Base-by-base conservation (phyloP, 35 echinoderm and acorn worm genomes). In the Lytechinus variegatus region DNA sequence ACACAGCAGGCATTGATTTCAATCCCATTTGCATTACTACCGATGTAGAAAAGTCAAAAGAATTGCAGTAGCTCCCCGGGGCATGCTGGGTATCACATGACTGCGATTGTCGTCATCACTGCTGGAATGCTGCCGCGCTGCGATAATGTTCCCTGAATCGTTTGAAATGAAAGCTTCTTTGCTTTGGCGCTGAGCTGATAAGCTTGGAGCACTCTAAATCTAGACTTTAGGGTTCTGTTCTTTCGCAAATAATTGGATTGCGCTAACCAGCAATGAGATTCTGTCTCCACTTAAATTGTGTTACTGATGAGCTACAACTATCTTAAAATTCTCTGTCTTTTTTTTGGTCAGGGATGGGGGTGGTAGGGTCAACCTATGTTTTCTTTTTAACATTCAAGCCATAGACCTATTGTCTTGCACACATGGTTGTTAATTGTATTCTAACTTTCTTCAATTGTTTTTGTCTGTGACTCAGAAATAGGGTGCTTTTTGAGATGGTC, bases 141-240 rank as follows among this genome's bases (percentile, higher is more conserved):
- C 88, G 28, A 44, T 90, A 90, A 90, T 90, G 88, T 90, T 90
- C 88, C 88, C 88, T 52, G 88, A 90, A 90, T 90, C 88, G 88
- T 54, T 90, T 52, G 88, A 33, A 54, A 90, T 90, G 88, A 90
- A 90, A 90, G 66, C 66, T 79, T 79, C 2, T 44, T 79, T 79
- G 66, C 66, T 79, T 79, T 79, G 3, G 16, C 66, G 12, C 14
- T 79, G 66, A 79, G 66, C 66, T 79, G 21, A 79, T 79, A 79
- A 79, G 66, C 66, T n/a, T 24, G 16, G 66, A 79, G 66, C 66
- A 79, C 66, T 79, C 66, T 24, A 79, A 79, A 79, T 79, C 66
- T 79, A 79, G 66, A 79, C 66, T 79, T 79, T 79, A 24, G 21
- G 66, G 66, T 79, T 79, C 66, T 79, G 66, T 79, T 79, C 66